Percentiles rank a stretch among this genome's conserved stretches.
Conservation (phyloP, 2,888 invertebrate species). For the Tipula vernalis region DNA sequence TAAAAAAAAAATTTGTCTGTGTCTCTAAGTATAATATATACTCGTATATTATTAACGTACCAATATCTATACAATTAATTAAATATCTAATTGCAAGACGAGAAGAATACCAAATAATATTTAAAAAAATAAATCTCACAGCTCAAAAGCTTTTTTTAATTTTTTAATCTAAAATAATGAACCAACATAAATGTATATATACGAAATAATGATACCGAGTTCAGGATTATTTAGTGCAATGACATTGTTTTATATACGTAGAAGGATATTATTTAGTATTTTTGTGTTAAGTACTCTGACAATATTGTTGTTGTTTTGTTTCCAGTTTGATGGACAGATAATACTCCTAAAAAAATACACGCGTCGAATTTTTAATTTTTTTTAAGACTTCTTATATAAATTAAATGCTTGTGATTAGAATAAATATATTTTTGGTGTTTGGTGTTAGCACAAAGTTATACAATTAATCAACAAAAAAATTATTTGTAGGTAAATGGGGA, state of each 20-base stretch:
- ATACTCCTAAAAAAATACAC: neutral
- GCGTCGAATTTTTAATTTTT: neutral
- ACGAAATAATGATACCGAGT: neutral
- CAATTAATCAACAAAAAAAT: no score
- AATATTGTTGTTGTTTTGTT: neutral
- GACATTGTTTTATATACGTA: neutral
- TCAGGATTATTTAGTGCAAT: neutral
- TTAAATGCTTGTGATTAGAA: neutral
- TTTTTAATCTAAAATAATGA: neutral
- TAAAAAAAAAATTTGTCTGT: neutral
- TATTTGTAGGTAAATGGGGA: neutral
- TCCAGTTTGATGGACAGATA: neutral
- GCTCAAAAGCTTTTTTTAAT: neutral
- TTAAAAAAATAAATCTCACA: neutral
- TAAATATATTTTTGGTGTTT: neutral
- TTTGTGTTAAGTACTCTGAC: neutral
- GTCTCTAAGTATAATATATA: neutral
- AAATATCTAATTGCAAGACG: neutral
- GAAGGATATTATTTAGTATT: neutral
- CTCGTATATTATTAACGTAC: neutral
- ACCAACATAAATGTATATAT: no score
- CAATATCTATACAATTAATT: neutral
- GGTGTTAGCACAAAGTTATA: neutral
- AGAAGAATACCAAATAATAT: neutral
- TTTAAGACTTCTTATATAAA: neutral